Percentiles rank a stretch among this genome's conserved stretches.
These are phyloP conservation scores for Calephelis perditalis DNA, from an alignment of 2,888 invertebrate genomes.

Conservation along the genomic window DNA sequence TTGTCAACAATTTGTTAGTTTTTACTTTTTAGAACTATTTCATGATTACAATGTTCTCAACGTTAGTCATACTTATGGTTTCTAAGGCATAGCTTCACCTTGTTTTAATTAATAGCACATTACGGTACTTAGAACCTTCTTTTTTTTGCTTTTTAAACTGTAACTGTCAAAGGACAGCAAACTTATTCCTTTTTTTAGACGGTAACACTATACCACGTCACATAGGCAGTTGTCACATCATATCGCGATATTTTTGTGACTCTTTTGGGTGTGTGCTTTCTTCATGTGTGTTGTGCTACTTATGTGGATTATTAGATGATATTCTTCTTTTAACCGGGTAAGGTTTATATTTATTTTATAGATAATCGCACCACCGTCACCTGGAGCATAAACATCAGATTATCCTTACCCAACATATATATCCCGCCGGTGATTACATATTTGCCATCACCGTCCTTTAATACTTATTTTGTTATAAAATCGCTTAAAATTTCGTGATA, in stretches of 20 bases:
- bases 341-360: conserved; percentile 35
- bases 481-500: background rate
- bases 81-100: too few species aligned
- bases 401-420: conserved; percentile 32
- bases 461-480: conserved; percentile 40
- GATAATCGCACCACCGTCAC: conserved; percentile 3
- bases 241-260: conserved; percentile 77
- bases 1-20: too few species aligned
- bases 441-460: conserved; percentile 46
- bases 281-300: conserved; percentile 77
- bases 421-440: conserved; percentile 59
- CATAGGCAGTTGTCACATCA: conserved; percentile 75
- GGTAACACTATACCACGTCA: conserved; percentile 74
- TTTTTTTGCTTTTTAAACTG: too few species aligned
- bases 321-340: conserved; percentile 70
- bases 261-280: conserved; percentile 77
- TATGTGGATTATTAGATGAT: conserved; percentile 78
- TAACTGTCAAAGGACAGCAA: too few species aligned
- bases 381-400: conserved; percentile 23
- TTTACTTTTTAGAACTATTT: too few species aligned
- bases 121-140: too few species aligned
- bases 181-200: conserved; percentile 19
- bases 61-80: too few species aligned
- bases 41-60: too few species aligned
- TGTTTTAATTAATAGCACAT: too few species aligned